These are phyloP conservation scores for Eucidaris tribuloides DNA, from an alignment of 35 echinoderm and acorn worm genomes.

Conservation along the genomic window DNA sequence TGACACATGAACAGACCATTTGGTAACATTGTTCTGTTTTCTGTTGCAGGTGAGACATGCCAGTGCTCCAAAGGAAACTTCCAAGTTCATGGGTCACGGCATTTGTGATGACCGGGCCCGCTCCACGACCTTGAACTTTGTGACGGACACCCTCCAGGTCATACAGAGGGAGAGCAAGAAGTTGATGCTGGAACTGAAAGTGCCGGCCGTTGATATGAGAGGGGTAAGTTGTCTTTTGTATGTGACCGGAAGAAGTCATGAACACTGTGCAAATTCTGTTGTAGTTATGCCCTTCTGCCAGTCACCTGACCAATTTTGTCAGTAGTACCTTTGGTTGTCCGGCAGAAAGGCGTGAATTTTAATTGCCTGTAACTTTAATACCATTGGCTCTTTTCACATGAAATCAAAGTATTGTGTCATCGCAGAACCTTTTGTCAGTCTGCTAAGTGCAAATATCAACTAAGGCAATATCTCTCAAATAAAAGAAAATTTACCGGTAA, in stretches of 20 bases:
- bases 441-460: too few species aligned
- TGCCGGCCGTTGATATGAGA: conserved; percentile 70
- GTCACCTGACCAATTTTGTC: too few species aligned
- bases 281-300: too few species aligned
- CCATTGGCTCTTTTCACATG: too few species aligned
- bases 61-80: conserved; percentile 83
- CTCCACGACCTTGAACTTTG: conserved; percentile 59
- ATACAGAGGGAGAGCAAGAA: conserved; percentile 51
- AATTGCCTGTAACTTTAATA: too few species aligned
- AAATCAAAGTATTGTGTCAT: too few species aligned
- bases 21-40: not conserved
- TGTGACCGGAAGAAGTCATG: not conserved
- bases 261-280: not conserved
- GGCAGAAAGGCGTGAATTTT: too few species aligned
- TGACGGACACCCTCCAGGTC: conserved; percentile 53
- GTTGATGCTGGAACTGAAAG: conserved; percentile 62
- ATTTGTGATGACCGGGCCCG: conserved; percentile 81
- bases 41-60: conserved; percentile 42
- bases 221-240: conserved; percentile 58
- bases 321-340: too few species aligned
- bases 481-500: too few species aligned
- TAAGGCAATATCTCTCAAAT: too few species aligned
- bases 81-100: conserved; percentile 98
- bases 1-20: too few species aligned
- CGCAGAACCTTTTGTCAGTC: too few species aligned